These are phyloP conservation scores for Drosophila formosana DNA, from an alignment of 2,888 invertebrate genomes.

Conservation along the genomic window DNA sequence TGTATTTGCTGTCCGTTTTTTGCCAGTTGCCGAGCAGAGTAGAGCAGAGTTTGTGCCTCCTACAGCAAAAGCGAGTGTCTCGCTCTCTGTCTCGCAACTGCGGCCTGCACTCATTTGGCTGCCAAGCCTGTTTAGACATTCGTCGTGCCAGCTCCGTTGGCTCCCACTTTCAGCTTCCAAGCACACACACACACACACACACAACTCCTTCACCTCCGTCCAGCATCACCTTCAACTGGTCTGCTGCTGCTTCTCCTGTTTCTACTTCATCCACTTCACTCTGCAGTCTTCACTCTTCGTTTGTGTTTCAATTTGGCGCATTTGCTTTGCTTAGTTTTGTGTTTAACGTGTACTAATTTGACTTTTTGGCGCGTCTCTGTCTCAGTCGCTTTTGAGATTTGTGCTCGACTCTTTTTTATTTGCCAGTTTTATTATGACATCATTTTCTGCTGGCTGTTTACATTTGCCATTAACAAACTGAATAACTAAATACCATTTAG, in stretches of 20 bases:
- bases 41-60: too few species aligned
- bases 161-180: conserved; percentile 30
- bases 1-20: conserved; percentile 76
- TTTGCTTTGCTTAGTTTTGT: conserved; percentile 64
- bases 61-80: conserved; percentile 32
- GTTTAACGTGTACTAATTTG: conserved; percentile 69
- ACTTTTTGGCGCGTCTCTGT: conserved; percentile 60
- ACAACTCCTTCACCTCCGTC: conserved; percentile 14
- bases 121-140: conserved; percentile 68
- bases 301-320: conserved; percentile 66
- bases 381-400: conserved; percentile 10
- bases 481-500: conserved; percentile 38
- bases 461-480: conserved; percentile 53
- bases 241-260: conserved; percentile 28
- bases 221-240: conserved; percentile 5
- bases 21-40: too few species aligned
- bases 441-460: conserved; percentile 48
- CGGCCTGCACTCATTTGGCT: conserved; percentile 64
- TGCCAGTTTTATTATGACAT: conserved; percentile 72
- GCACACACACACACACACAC: too few species aligned
- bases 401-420: conserved; percentile 38
- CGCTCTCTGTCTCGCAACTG: conserved; percentile 21
- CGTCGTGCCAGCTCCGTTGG: conserved; percentile 46
- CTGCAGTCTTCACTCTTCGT: conserved; percentile 26
- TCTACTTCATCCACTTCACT: conserved; percentile 52